phyloP scores from a whole-genome alignment of 2,113 vertebrate species.

The Bolborhynchus lineola region DNA sequence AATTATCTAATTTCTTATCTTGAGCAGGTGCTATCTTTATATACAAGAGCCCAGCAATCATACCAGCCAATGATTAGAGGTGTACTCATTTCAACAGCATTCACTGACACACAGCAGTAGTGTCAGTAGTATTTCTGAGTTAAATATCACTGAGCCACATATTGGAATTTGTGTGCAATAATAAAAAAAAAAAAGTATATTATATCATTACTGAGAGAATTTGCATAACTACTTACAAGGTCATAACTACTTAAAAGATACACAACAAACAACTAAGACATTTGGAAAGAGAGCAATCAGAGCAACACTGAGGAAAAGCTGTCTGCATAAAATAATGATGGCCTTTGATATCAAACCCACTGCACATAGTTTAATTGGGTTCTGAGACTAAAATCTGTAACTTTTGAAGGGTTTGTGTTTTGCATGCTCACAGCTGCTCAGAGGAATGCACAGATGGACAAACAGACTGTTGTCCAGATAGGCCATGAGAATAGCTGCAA shows the following conservation, averaged over 20 bases:
- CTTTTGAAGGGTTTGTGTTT: neutral
- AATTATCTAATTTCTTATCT: neutral
- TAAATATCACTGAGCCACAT: neutral
- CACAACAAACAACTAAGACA: neutral
- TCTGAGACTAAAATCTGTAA: neutral
- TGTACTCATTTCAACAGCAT: neutral
- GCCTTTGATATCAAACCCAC: neutral
- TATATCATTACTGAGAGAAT: neutral
- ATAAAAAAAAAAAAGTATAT: neutral
- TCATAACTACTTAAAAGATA: neutral
- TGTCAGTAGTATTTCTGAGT: neutral
- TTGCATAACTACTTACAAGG: neutral
- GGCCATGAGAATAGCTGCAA: neutral
- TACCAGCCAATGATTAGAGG: neutral
- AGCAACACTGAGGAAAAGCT: neutral
- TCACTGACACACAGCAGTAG: neutral
- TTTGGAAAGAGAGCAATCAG: neutral
- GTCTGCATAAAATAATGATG: neutral
- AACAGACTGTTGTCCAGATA: neutral
- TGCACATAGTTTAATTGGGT: neutral
- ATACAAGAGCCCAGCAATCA: neutral
- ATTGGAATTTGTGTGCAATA: neutral
- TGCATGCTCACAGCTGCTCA: neutral
- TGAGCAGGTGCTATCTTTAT: neutral
- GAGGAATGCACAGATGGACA: neutral